A percentile compares a stretch with the other conserved stretches of the same genome.
Evolutionary conservation across 2,113 vertebrate species (phyloP).

Genomic region (Pygoscelis antarcticus): DNA sequence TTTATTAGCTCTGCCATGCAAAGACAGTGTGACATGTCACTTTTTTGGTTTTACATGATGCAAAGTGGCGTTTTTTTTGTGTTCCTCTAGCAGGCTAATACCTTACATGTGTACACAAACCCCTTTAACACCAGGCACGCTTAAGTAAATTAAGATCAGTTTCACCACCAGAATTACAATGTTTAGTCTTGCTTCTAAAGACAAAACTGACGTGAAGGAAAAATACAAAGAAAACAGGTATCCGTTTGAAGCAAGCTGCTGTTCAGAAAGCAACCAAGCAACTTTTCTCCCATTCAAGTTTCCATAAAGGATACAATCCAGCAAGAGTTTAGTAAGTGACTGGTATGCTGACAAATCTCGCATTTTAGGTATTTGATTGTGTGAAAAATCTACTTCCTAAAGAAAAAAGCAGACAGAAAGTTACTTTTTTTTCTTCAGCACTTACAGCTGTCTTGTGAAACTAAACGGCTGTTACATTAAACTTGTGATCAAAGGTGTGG

Average conservation of each 20-base stretch:
- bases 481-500: background rate
- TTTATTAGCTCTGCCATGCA: background rate
- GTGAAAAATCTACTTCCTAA: constrained; percentile 90
- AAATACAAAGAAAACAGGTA: background rate
- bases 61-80: background rate
- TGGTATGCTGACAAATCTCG: constrained; percentile 80
- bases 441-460: background rate
- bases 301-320: constrained; percentile 91
- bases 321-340: constrained; percentile 79
- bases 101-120: background rate
- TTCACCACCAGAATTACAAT: background rate
- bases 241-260: background rate
- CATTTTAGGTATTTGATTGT: constrained; percentile 87
- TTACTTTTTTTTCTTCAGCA: background rate
- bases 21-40: background rate
- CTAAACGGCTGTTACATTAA: background rate
- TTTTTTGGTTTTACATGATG: background rate
- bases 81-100: background rate
- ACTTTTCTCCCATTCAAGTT: background rate
- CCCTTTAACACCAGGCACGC: background rate
- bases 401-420: background rate
- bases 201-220: background rate
- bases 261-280: background rate
- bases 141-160: background rate
- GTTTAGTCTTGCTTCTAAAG: background rate